These are phyloP conservation scores for Andricus grossulariae DNA, from an alignment of 1,140 invertebrate genomes.

Conservation along the genomic window DNA sequence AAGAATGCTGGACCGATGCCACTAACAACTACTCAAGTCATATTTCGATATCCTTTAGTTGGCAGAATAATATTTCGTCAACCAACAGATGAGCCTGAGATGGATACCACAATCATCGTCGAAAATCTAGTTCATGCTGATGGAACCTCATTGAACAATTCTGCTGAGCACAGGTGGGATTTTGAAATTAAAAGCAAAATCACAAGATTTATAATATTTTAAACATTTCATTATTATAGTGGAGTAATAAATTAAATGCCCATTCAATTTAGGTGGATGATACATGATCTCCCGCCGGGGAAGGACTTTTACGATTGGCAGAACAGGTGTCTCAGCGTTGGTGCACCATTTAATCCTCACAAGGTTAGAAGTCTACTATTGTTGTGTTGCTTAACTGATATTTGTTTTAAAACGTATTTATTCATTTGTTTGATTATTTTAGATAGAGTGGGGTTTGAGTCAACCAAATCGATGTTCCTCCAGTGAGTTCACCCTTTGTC, in stretches of 20 bases:
- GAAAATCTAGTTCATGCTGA: slow-evolving; percentile 92
- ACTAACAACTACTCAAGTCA: slow-evolving; percentile 84
- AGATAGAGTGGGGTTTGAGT: slow-evolving; percentile 74
- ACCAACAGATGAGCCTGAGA: slow-evolving; percentile 83
- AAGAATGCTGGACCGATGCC: slow-evolving; percentile 83
- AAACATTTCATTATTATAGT: slow-evolving; percentile 5
- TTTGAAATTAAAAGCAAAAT: background rate
- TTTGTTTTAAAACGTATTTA: background rate
- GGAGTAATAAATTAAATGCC: slow-evolving; percentile 29
- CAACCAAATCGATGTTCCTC: slow-evolving; percentile 75
- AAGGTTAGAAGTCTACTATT: slow-evolving; percentile 74
- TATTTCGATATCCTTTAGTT: slow-evolving; percentile 91
- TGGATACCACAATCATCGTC: slow-evolving; percentile 87
- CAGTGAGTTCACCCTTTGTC: slow-evolving; percentile 78
- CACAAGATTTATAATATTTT: slow-evolving; percentile 30
- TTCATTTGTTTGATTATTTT: background rate
- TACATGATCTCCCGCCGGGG: slow-evolving; percentile 80
- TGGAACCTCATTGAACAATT: slow-evolving; percentile 87
- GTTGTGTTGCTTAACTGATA: background rate
- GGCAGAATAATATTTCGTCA: slow-evolving; percentile 92
- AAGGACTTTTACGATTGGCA: slow-evolving; percentile 95
- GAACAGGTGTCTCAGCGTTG: slow-evolving; percentile 87
- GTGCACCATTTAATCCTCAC: slow-evolving; percentile 88
- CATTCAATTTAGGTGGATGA: slow-evolving; percentile 75
- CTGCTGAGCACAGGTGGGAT: slow-evolving; percentile 82